phyloP scores from a whole-genome alignment of 2,797 vertebrate species.

The Danio tinwini region DNA sequence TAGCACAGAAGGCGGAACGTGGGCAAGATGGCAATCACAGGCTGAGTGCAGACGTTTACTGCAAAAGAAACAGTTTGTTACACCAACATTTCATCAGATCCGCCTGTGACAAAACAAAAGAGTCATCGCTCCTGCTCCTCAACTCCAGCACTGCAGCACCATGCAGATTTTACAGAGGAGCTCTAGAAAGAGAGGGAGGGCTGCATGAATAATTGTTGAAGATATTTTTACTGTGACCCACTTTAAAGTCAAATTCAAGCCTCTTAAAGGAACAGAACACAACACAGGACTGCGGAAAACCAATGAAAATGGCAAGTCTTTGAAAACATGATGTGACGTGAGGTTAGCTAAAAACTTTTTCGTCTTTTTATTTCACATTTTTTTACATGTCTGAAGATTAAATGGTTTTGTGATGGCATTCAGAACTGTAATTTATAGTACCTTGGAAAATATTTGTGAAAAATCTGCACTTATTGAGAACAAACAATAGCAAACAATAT shows the following conservation, averaged over 20 bases:
- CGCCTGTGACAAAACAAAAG: conserved; percentile 62
- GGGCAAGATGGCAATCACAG: conserved; percentile 34
- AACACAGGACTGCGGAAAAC: conserved; percentile 26
- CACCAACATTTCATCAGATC: conserved; percentile 71
- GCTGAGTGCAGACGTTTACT: conserved; percentile 35
- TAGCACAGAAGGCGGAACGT: conserved; percentile 17
- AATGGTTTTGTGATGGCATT: not conserved
- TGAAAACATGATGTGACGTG: not conserved
- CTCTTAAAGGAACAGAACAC: conserved; percentile 76
- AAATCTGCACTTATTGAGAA: no score
- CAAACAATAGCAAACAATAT: no score
- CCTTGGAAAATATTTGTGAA: no score
- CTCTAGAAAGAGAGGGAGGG: conserved; percentile 70
- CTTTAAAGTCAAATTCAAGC: conserved; percentile 77
- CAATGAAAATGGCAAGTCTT: conserved; percentile 24
- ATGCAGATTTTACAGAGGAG: conserved; percentile 71
- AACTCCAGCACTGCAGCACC: conserved; percentile 72
- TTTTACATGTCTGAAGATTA: not conserved
- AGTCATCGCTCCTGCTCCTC: conserved; percentile 62
- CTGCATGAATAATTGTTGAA: conserved; percentile 84
- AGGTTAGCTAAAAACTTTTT: not conserved
- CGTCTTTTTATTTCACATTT: not conserved
- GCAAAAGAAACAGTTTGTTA: conserved; percentile 57
- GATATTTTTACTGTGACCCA: conserved; percentile 87
- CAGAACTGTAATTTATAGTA: no score